Evolutionary conservation across 1,140 invertebrate species (phyloP), one percentile per base, ranked within the genome.

Genomic region (Triops cancriformis): DNA sequence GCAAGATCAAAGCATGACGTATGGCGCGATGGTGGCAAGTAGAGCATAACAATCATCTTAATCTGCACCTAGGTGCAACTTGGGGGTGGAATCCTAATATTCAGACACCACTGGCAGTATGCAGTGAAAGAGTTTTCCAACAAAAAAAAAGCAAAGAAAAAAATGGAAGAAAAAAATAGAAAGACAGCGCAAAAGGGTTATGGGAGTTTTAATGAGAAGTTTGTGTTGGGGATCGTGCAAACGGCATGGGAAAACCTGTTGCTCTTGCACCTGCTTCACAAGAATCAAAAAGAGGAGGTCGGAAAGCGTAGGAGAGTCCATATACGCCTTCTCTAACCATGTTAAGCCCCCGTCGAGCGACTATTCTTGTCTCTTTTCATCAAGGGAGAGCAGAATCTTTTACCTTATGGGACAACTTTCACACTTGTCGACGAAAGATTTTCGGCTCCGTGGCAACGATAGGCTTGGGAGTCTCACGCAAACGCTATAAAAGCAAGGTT

Each of bases 11-110:
- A 18, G 23, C 6, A 64, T 64, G 51, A 64, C 51, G 51, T 64
- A 64, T 64, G 51, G 45, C 5, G 9, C 23, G 51, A 64, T 64
- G 51, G 51, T 23, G 51, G 51, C 4, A n/a, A 64, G 51, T 64
- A 64, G 51, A 64, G 51, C 51, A 64, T 18, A 64, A 64, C 51
- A n/a, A 64, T 64, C 51, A 64, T 18, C 51, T n/a, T 64, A 64
- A 64, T 64, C 51, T 64, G 51, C 51, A 64, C 14, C 1, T 18
- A 64, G 14, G 51, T 64, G 51, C 51, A 23, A 64, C 51, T 64
- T 64, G 51, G 51, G 31, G 51, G 14, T 64, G 51, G 51, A 23
- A n/a, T 9, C 9, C 6, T 64, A 23, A 64, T 64, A 64, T 45
- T 45, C 43, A 64, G 23, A 64, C 23, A 6, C 14, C 51, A n/a